A percentile compares a stretch with the other conserved stretches of the same genome.
These are phyloP conservation scores for Stratiolaelaps scimitus DNA, from an alignment of 1,140 invertebrate genomes.

Conservation along the genomic window DNA sequence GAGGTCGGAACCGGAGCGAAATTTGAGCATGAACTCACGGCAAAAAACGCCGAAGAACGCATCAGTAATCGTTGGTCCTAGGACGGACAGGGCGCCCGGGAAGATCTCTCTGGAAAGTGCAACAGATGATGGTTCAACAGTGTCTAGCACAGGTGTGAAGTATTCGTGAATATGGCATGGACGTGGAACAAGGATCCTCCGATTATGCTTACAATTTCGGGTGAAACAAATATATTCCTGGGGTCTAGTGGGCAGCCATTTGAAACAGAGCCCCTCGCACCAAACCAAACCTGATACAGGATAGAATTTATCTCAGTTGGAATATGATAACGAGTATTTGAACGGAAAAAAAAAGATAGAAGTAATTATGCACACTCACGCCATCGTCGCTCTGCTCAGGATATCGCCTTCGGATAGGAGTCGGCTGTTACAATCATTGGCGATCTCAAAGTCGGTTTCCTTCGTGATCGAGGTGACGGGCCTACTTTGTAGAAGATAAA, in stretches of 20 bases:
- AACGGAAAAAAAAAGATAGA: too few relatives aligned
- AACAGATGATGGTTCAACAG: too few relatives aligned
- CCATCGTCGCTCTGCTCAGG: conserved; percentile 10
- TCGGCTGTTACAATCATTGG: conserved; percentile 52
- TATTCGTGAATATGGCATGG: too few relatives aligned
- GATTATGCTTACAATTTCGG: too few relatives aligned
- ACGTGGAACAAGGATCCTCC: too few relatives aligned
- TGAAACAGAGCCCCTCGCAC: too few relatives aligned
- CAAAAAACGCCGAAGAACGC: neutral
- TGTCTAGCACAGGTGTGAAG: too few relatives aligned
- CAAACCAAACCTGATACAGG: too few relatives aligned
- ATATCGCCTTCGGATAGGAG: conserved; percentile 1
- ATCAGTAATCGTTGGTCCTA: neutral
- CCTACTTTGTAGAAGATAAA: conserved; percentile 57
- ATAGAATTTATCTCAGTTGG: too few relatives aligned
- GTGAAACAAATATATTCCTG: too few relatives aligned
- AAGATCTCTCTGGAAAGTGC: neutral
- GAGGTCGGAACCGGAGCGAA: neutral
- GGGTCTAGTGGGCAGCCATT: too few relatives aligned
- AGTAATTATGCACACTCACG: neutral
- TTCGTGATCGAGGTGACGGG: conserved; percentile 55
- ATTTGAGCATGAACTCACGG: neutral
- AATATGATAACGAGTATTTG: too few relatives aligned
- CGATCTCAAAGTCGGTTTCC: conserved; percentile 58
- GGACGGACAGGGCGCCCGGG: neutral